These are phyloP conservation scores for Pocillopora grandis DNA, from an alignment of 92 coral and sea anemone species.

Conservation along the genomic window DNA sequence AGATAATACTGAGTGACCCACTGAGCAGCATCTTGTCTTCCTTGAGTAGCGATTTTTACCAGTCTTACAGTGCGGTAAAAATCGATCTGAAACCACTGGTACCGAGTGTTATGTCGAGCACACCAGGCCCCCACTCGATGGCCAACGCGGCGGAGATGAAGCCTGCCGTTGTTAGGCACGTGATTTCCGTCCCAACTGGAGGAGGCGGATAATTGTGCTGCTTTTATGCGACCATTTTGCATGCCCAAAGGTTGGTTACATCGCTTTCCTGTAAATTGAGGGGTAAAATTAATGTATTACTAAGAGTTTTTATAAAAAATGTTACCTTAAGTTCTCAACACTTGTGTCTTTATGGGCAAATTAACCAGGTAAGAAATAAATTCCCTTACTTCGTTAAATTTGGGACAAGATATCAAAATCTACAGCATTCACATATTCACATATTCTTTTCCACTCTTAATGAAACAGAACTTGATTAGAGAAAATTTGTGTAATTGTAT, in stretches of 20 bases:
- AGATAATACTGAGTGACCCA: conserved; percentile 71
- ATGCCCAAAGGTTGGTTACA: conserved; percentile 62
- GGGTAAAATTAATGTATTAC: not conserved
- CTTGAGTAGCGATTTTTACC: conserved; percentile 67
- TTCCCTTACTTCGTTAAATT: too few species aligned
- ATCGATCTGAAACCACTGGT: conserved; percentile 77
- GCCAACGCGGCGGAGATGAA: conserved; percentile 21
- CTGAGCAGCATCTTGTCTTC: conserved; percentile 45
- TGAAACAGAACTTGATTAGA: too few species aligned
- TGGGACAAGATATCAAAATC: too few species aligned
- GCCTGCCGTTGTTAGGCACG: conserved; percentile 53
- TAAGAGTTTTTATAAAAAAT: not conserved
- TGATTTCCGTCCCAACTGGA: conserved; percentile 46
- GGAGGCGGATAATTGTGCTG: conserved; percentile 56
- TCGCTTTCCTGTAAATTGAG: conserved; percentile 39
- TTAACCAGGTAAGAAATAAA: too few species aligned
- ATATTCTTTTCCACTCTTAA: too few species aligned
- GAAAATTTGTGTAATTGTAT: too few species aligned
- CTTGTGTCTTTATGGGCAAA: too few species aligned
- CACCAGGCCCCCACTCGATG: conserved; percentile 64
- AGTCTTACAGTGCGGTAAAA: conserved; percentile 61
- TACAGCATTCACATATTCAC: too few species aligned
- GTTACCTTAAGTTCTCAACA: too few species aligned
- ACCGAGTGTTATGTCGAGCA: conserved; percentile 57
- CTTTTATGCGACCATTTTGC: conserved; percentile 50